Evolutionary conservation across 2,113 vertebrate genomes (phyloP), one percentile per base, ranked within the genome.

Genomic region (Cranoglanis bouderius): DNA sequence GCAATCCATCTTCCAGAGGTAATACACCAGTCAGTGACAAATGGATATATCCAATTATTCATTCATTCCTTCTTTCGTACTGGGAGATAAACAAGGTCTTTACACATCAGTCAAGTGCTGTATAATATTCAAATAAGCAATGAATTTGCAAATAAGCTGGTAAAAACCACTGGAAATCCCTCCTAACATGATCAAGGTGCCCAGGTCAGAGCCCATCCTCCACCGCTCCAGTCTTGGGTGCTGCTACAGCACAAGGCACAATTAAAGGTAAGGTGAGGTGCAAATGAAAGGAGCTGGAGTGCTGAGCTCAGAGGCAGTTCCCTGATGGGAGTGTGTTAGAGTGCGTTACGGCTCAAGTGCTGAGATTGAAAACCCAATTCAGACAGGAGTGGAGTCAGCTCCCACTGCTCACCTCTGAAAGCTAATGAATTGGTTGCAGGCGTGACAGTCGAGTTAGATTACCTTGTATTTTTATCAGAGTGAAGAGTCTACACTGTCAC

Each of bases 381-480:
- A 89, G 91, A 87, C 88, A 93, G 88, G 82, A 80, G 89, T 85
- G 78, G 84, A 91, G 86, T 90, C 85, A 43, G 91, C 90, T 90
- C 90, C 91, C 88, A 91, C 89, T 90, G 92, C 90, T 85, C 90
- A 90, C 90, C 92, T 92, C 77, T 65, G 78, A 88, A 87, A 57
- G 63, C 89, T 91, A 93, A 92, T 93, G 93, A 92, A 94, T 88
- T 90, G 91, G 85, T 87, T 89, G 90, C 87, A 86, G 89, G 86
- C 70, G 84, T 92, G 92, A 92, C 92, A 93, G 92, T 91, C 70
- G 59, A 84, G 85, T 85, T 77, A 90, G 92, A 91, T 91, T 91
- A 89, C 81, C 85, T 89, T 90, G 83, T 92, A 85, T 94, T 91
- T 93, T 92, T 84, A 93, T 94, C 92, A 87, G 51, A 59, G 88